Evolutionary conservation across 1,140 invertebrate species (phyloP).

Genomic region (Berghia stephanieae): DNA sequence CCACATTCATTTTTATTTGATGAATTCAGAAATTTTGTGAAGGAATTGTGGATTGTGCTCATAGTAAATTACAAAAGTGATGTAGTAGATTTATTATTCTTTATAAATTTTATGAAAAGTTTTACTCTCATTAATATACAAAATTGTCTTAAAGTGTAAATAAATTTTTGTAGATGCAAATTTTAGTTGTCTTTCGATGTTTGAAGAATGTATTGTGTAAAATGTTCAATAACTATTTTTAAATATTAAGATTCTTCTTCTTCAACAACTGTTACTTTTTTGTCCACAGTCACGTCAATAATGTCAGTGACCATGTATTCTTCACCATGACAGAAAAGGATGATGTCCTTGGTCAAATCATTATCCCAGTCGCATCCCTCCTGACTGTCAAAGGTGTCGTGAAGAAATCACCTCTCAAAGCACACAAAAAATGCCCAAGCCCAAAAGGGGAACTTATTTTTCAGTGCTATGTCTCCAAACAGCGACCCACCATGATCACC

Average conservation of each 20-base stretch:
- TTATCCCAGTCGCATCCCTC: slow-evolving; percentile 52
- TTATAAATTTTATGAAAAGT: too few species aligned
- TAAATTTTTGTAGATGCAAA: too few species aligned
- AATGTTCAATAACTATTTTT: too few species aligned
- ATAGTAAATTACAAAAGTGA: too few species aligned
- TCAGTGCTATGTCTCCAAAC: slow-evolving; percentile 59
- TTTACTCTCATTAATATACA: too few species aligned
- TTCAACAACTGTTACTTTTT: slow-evolving; percentile 22
- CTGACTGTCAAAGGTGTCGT: slow-evolving; percentile 46
- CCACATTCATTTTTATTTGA: too few species aligned
- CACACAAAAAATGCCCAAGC: slow-evolving; percentile 58
- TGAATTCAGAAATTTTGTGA: too few species aligned
- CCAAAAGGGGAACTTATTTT: slow-evolving; percentile 60
- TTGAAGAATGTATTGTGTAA: too few species aligned
- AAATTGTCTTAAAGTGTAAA: too few species aligned
- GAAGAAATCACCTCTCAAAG: slow-evolving; percentile 46
- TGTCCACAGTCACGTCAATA: slow-evolving; percentile 48
- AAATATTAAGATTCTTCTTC: not conserved
- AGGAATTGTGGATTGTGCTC: too few species aligned
- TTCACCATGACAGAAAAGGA: slow-evolving; percentile 63
- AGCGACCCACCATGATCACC: slow-evolving; percentile 33
- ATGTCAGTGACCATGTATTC: slow-evolving; percentile 53
- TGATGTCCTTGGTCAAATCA: slow-evolving; percentile 59
- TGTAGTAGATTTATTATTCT: too few species aligned
- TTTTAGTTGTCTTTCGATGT: too few species aligned